These are phyloP conservation scores for Coecobrya sp. DNA, from an alignment of 2,888 invertebrate species.

Conservation along the genomic window DNA sequence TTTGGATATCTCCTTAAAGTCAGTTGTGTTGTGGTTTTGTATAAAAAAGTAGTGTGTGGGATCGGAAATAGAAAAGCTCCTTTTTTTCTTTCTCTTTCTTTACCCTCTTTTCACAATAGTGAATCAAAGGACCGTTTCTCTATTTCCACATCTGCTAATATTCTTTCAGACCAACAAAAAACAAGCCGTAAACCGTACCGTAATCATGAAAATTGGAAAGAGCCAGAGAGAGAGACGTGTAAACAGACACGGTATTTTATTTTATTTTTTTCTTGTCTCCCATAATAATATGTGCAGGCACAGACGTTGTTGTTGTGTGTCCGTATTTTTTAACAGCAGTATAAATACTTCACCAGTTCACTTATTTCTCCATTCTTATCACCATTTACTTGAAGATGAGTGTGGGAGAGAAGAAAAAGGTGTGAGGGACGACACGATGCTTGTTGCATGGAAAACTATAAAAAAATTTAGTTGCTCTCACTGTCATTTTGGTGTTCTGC, in stretches of 20 bases:
- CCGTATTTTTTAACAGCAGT: neutral
- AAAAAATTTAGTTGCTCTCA: neutral
- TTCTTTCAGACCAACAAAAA: slow-evolving; percentile 33
- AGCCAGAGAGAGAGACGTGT: slow-evolving; percentile 29
- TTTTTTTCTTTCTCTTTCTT: slow-evolving; percentile 56
- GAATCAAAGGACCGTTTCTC: slow-evolving; percentile 27
- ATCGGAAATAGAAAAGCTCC: slow-evolving; percentile 77
- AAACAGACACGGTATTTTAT: slow-evolving; percentile 38
- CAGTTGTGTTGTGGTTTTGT: neutral
- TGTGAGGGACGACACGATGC: neutral
- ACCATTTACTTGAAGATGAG: neutral
- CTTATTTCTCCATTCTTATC: slow-evolving; percentile 5
- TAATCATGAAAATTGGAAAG: slow-evolving; percentile 59
- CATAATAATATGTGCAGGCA: slow-evolving; percentile 5
- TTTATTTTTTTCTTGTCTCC: slow-evolving; percentile 10
- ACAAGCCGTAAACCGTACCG: slow-evolving; percentile 65
- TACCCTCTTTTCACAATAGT: slow-evolving; percentile 23
- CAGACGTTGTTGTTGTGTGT: neutral
- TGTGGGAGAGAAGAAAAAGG: neutral
- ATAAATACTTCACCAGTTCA: slow-evolving; percentile 32
- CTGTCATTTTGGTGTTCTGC: neutral
- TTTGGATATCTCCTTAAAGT: slow-evolving; percentile 60
- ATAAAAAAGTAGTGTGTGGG: slow-evolving; percentile 39
- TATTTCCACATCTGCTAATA: slow-evolving; percentile 51
- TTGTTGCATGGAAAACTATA: slow-evolving; percentile 9